Evolutionary conservation across 2,888 invertebrate genomes (phyloP), one percentile per base, ranked within the genome.

Genomic region (Camptogramma bilineatum): DNA sequence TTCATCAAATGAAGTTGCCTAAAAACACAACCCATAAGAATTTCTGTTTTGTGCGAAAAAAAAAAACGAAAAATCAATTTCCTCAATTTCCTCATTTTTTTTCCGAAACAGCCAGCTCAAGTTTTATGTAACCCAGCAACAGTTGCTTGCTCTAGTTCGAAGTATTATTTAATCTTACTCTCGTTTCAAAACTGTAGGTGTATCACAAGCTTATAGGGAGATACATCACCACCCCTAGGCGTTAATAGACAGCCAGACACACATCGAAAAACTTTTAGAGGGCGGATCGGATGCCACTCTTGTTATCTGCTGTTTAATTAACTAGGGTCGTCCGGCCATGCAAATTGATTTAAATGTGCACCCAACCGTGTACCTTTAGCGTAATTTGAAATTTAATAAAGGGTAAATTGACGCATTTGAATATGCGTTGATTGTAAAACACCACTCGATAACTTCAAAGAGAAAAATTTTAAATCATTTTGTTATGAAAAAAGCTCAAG

Each of bases 261-360:
- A 46, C 56, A 52, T 53, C 48, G 46, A 47, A 56, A 56, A 62
- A 31, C 44, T 52, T 62, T 56, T 34, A 62, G 51, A 56, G 62
- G 55, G 52, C 10, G 46, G 8, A 62, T 46, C 55, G 52, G 61
- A 53, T 56, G 52, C 51, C 52, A 16, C 54, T 61, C 55, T 51
- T 55, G 44, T 9, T 56, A 47, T 56, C 47, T 58, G 53, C 42
- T 46, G 28, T 59, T 54, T 58, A 62, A 62, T 62, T 62, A 52
- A 57, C 51, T 34, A 18, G 39, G 46, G 47, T 51, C 44, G 48
- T 28, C 51, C 48, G 24, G 44, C 19, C 54, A 21, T 61, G 44
- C 55, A 42, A 55, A 54, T 61, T 55, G 28, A 31, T 61, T 60
- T 48, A 9, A 60, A 52, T 47, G 42, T 24, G 47, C 60, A 60